A percentile compares a stretch with the other conserved stretches of the same genome.
phyloP scores from a whole-genome alignment of 1,140 invertebrate species.

The Drosophila ogumai region DNA sequence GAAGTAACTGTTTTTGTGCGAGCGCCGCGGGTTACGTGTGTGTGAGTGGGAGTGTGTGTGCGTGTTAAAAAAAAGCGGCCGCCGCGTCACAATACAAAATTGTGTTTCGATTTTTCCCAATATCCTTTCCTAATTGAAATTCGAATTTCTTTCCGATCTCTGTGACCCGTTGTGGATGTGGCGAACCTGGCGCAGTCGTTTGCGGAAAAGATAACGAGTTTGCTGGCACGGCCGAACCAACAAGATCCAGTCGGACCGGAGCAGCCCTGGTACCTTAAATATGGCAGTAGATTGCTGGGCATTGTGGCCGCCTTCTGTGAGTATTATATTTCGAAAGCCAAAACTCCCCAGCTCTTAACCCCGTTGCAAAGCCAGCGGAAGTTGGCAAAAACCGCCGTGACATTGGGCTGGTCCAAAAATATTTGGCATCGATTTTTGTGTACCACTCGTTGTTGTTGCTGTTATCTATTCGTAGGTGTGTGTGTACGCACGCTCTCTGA shows the following conservation, averaged over 20 bases:
- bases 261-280: slow-evolving; percentile 95
- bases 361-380: slow-evolving; percentile 6
- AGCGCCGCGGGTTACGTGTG: slow-evolving; percentile 19
- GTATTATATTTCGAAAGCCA: slow-evolving; percentile 64
- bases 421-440: slow-evolving; percentile 77
- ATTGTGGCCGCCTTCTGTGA: slow-evolving; percentile 93
- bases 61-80: slow-evolving; percentile 40
- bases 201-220: slow-evolving; percentile 90
- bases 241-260: slow-evolving; percentile 89
- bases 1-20: slow-evolving; percentile 18
- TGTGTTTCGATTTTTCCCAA: slow-evolving; percentile 62
- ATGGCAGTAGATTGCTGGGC: slow-evolving; percentile 92
- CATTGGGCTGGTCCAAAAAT: slow-evolving; percentile 45
- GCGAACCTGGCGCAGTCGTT: slow-evolving; percentile 87
- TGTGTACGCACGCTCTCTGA: slow-evolving; percentile 65
- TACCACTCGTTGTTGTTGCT: slow-evolving; percentile 63
- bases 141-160: slow-evolving; percentile 18
- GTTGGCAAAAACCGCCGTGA: slow-evolving; percentile 23
- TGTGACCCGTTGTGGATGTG: slow-evolving; percentile 22
- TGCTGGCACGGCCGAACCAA: slow-evolving; percentile 90
- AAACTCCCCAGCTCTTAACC: slow-evolving; percentile 1
- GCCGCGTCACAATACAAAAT: slow-evolving; percentile 62
- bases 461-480: slow-evolving; percentile 43
- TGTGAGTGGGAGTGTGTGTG: slow-evolving; percentile 27
- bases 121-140: slow-evolving; percentile 32